These are phyloP conservation scores for Lithophane ornitopus DNA, from an alignment of 2,888 invertebrate genomes.

Conservation along the genomic window DNA sequence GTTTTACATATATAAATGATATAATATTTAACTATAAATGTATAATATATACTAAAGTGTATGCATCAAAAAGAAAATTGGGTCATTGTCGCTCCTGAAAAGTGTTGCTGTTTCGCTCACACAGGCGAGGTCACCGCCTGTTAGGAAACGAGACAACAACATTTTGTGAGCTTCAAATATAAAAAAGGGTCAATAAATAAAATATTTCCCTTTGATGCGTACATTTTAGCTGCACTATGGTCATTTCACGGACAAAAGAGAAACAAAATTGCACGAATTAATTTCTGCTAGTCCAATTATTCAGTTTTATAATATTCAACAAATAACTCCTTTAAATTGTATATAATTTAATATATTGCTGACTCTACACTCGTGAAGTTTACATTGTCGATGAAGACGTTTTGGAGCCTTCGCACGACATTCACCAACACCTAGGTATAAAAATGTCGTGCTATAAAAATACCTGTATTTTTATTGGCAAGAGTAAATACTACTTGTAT, in stretches of 20 bases:
- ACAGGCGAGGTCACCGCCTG: background rate
- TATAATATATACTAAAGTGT: constrained; percentile 1
- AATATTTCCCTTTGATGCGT: background rate
- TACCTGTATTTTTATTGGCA: background rate
- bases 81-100: background rate
- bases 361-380: constrained; percentile 1
- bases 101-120: background rate
- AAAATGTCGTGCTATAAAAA: background rate
- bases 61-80: constrained; percentile 1
- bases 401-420: background rate
- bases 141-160: background rate
- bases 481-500: background rate
- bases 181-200: constrained; percentile 27
- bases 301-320: background rate
- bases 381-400: background rate
- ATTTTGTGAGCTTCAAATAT: background rate
- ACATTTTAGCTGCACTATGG: constrained; percentile 6
- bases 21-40: background rate
- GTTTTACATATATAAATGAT: background rate
- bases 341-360: background rate
- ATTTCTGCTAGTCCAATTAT: constrained; percentile 6
- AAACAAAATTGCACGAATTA: background rate
- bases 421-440: background rate
- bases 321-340: background rate
- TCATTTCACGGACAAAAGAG: background rate